Percentiles rank a stretch among this genome's conserved stretches.
These are phyloP conservation scores for Drosophila ananassae DNA, from an alignment of 1,140 invertebrate genomes.

Conservation along the genomic window DNA sequence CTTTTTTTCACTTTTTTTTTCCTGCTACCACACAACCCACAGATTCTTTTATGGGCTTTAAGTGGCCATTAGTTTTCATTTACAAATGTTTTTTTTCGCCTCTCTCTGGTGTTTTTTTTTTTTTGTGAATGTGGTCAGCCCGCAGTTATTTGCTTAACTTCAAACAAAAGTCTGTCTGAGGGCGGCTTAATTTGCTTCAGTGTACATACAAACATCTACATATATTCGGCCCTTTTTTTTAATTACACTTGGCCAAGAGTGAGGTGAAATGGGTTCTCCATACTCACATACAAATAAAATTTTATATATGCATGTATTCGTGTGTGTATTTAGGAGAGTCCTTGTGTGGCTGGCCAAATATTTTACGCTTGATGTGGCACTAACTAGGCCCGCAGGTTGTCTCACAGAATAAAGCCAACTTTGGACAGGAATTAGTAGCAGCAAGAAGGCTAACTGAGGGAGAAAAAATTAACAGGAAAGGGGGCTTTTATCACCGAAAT, in stretches of 20 bases:
- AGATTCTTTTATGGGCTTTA: slow-evolving; percentile 45
- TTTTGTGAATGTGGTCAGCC: slow-evolving; percentile 20
- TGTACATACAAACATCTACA: slow-evolving; percentile 3
- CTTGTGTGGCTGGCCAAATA: slow-evolving; percentile 54
- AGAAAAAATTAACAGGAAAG: neutral
- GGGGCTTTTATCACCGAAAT: neutral
- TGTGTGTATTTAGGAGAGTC: slow-evolving; percentile 7
- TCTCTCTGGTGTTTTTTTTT: neutral
- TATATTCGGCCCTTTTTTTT: slow-evolving; percentile 37
- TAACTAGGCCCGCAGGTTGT: slow-evolving; percentile 32
- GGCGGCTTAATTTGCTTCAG: slow-evolving; percentile 39
- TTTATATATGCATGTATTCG: neutral
- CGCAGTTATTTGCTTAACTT: slow-evolving; percentile 45
- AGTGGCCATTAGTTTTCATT: slow-evolving; percentile 48
- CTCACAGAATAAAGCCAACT: neutral
- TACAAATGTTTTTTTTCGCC: slow-evolving; percentile 21
- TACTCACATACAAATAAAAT: neutral
- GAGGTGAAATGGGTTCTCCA: neutral
- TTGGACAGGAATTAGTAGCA: slow-evolving; percentile 18
- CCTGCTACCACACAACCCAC: slow-evolving; percentile 4
- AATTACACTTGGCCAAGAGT: slow-evolving; percentile 38
- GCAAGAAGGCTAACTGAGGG: neutral
- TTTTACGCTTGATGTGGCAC: slow-evolving; percentile 58
- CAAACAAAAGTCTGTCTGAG: slow-evolving; percentile 43
- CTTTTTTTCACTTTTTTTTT: neutral